Evolutionary conservation across 2,888 invertebrate genomes (phyloP).

Genomic region (Uropetala carovei): DNA sequence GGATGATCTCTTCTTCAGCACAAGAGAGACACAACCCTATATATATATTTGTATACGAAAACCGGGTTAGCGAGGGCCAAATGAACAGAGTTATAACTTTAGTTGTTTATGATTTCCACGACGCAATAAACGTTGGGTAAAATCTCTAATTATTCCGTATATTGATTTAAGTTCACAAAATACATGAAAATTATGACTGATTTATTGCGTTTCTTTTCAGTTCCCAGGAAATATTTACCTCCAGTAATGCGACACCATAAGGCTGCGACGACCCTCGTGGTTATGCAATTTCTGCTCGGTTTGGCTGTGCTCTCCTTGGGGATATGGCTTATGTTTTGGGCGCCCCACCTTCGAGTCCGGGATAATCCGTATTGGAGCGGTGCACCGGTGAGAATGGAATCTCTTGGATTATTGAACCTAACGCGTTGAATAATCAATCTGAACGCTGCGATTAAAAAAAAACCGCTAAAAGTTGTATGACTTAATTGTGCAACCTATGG

Average conservation of each 20-base stretch:
- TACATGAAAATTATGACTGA: neutral
- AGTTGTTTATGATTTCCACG: no score
- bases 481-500: no score
- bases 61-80: no score
- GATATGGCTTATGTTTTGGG: constrained; percentile 79
- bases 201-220: constrained; percentile 72
- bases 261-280: constrained; percentile 76
- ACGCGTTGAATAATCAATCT: no score
- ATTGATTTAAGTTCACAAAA: neutral
- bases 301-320: constrained; percentile 78
- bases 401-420: neutral
- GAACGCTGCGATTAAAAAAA: no score
- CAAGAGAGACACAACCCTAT: no score
- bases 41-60: no score
- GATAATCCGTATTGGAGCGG: constrained; percentile 84
- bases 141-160: neutral
- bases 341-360: constrained; percentile 78
- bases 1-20: no score
- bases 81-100: no score
- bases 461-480: no score
- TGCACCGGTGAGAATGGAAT: constrained; percentile 76
- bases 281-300: constrained; percentile 78
- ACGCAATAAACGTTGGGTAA: no score
- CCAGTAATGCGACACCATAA: constrained; percentile 76
- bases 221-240: constrained; percentile 76